Evolutionary conservation across 2,888 invertebrate species (phyloP), one percentile per base, ranked within the genome.

Genomic region (Drosophila helvetica): DNA sequence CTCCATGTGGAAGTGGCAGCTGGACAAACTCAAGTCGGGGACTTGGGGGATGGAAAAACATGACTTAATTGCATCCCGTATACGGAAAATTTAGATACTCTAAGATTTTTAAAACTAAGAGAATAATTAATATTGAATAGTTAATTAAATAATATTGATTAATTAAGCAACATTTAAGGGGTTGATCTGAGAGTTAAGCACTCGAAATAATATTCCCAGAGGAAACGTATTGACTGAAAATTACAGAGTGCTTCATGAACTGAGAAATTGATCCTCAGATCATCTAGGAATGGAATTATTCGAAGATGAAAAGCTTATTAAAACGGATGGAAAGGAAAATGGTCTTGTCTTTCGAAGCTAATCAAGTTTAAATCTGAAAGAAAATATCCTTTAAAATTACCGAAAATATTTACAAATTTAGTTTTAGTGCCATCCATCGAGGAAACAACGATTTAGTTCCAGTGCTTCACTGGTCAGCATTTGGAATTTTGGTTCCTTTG

Each of bases 11-110:
- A 52, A 45, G n/a, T 53, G 53, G 33, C 63, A 69, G 63, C 56
- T 56, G 59, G 55, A 51, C 55, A 63, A 63, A 18, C 38, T 52
- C 25, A 54, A 55, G 46, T 50, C 17, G n/a, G 50, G 56, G 58
- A 17, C 48, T 59, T 25, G 53, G 33, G 19, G 50, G 43, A n/a
- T n/a, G 42, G 10, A 25, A 12, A 8, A 60, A 17, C 50, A 50
- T 19, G n/a, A 53, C 58, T 56, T 77, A 74, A 77, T 74, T 74
- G 63, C 66, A 47, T 77, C 63, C 59, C 19, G 30, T 51, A 8
- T 42, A 46, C 22, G 45, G 25, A 51, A 22, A 61, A 38, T 46
- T 33, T 18, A 2, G 1, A 15, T 2, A 12, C 12, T 33, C 33
- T 15, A 38, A 15, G 15, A 38, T 38, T 33, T 30, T 33, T 0